Conservation (phyloP, 2,113 vertebrate species). For the Gracilinanus agilis region DNA sequence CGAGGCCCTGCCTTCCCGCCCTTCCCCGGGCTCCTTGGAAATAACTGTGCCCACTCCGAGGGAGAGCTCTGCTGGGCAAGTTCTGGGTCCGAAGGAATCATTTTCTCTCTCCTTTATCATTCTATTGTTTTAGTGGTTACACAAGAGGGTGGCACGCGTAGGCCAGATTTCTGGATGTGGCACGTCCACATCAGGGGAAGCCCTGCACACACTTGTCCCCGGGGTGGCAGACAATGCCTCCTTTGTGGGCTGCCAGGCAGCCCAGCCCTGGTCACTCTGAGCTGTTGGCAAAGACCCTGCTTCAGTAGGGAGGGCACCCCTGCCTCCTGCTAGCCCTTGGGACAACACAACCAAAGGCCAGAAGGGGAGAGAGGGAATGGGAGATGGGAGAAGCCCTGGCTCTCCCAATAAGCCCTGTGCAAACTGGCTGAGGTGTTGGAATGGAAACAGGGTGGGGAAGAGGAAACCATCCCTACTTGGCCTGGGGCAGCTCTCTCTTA, state of each 20-base stretch:
- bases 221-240: background rate
- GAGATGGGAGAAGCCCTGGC: background rate
- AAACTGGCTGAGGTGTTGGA: conserved; percentile 20
- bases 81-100: background rate
- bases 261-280: background rate
- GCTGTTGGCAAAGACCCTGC: background rate
- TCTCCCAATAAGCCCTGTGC: background rate
- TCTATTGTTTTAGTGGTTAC: background rate
- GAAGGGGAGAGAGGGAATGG: background rate
- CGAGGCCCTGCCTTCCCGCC: background rate
- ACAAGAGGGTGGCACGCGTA: background rate
- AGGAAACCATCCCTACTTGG: conserved; percentile 30
- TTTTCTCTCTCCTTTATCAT: background rate
- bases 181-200: background rate
- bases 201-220: accelerated
- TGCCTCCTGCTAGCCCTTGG: background rate
- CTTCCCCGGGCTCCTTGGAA: background rate
- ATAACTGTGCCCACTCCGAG: background rate
- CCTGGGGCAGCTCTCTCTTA: conserved; percentile 40
- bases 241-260: background rate
- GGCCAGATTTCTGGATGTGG: background rate
- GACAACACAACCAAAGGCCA: background rate
- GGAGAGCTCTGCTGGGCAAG: background rate
- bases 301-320: background rate
- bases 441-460: conserved; percentile 47